Base-by-base conservation (phyloP, 2,113 vertebrate species). In the Dipodomys ordii region DNA sequence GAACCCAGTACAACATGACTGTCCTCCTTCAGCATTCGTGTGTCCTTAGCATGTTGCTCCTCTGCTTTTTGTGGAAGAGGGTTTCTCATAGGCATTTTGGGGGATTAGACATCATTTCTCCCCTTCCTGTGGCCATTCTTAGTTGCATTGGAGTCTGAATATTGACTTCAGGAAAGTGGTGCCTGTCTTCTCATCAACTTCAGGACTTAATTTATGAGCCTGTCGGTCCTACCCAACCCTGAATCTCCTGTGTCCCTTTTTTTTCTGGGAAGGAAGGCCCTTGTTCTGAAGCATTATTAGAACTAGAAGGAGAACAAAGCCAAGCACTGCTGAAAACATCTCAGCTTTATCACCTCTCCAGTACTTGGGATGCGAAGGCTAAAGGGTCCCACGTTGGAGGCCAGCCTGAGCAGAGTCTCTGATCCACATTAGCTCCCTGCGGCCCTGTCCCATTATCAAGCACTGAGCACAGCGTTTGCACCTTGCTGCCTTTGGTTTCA, bases 241-340 rank as follows among this genome's bases (percentile, higher is more conserved):
- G 81, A 62, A 71, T 35, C 80, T 82, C 32, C 64, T 46, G 2
- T 6, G 27, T 49, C 19, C 65, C 65, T 49, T 76, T 77, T 30
- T 10, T 79, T 22, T n/a, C 39, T 46, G 65, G 10, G 27, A 23
- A 68, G 82, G 77, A 69, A 90, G 28, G 23, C 35, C 6, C 74
- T 77, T 88, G 62, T 69, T 91, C 23, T 67, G 46, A 81, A 30
- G 46, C 68, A 62, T 77, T 93, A 25, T 65, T 57, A 65, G 35
- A 65, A 62, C 46, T 8, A 85, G 62, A 39, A 44, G 30, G 53
- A 81, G 49, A 19, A 83, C 79, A 87, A 64, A 69, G 60, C 67
- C 13, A 71, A 71, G 30, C 13, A 71, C 28, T 64, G 62, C 62
- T 64, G 62, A 64, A 39, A 64, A 25, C 62, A 64, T 64, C 23